These are phyloP conservation scores for Oreochromis mossambicus DNA, from an alignment of 2,797 vertebrate genomes.

Conservation along the genomic window DNA sequence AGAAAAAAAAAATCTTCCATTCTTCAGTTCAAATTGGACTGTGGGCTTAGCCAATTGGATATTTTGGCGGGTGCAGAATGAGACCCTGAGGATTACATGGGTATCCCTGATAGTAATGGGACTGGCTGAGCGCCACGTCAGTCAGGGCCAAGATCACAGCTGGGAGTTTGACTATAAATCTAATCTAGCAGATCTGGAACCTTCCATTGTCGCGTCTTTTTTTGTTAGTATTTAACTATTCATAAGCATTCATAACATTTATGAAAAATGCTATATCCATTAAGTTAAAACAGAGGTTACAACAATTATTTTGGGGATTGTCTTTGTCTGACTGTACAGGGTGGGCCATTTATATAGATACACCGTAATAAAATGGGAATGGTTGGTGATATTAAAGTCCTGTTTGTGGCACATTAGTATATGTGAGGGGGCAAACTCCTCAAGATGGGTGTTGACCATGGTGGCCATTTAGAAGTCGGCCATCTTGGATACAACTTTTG, in stretches of 20 bases:
- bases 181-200: neutral
- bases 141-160: conserved; percentile 32
- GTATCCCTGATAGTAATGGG: conserved; percentile 13
- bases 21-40: conserved; percentile 1
- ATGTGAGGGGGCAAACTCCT: no score
- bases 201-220: neutral
- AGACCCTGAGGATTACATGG: conserved; percentile 35
- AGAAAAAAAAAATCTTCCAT: conserved; percentile 5
- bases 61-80: neutral
- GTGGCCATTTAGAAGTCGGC: no score
- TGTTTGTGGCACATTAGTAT: no score
- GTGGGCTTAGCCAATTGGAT: conserved; percentile 9
- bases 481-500: no score
- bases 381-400: no score
- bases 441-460: no score
- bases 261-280: neutral
- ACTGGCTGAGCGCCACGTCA: conserved; percentile 17
- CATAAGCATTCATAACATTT: neutral
- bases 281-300: neutral
- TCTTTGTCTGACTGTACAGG: neutral
- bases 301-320: neutral
- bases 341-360: no score
- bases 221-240: neutral
- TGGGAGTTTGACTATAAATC: conserved; percentile 8
- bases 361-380: no score